Evolutionary conservation across 1,140 invertebrate species (phyloP).

Genomic region (Papilio aristodemus): DNA sequence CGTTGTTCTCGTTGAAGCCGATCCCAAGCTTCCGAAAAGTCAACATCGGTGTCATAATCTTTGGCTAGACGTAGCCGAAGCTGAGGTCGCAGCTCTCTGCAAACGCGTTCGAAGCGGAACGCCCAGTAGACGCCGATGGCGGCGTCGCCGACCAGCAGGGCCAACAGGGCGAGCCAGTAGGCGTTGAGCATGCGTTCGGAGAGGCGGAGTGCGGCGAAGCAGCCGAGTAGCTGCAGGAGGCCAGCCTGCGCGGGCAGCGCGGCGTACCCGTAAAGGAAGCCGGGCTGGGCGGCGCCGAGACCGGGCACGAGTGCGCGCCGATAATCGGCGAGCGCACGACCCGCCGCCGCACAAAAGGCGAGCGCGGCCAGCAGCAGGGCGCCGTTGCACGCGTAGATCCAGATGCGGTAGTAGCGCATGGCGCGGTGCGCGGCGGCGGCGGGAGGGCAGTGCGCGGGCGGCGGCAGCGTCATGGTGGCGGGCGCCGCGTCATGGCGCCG

Average conservation of each 20-base stretch:
- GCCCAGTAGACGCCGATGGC: slow-evolving; percentile 93
- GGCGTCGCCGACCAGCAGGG: slow-evolving; percentile 90
- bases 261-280: slow-evolving; percentile 91
- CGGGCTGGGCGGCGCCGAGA: slow-evolving; percentile 87
- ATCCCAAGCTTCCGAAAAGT: slow-evolving; percentile 90
- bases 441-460: slow-evolving; percentile 74
- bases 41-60: slow-evolving; percentile 87
- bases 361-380: slow-evolving; percentile 90
- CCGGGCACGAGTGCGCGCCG: slow-evolving; percentile 86
- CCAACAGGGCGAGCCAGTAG: slow-evolving; percentile 91
- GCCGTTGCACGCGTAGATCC: slow-evolving; percentile 95
- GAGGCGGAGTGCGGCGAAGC: slow-evolving; percentile 88
- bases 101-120: slow-evolving; percentile 89
- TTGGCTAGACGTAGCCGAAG: slow-evolving; percentile 81
- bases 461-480: slow-evolving; percentile 76
- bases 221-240: slow-evolving; percentile 87
- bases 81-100: slow-evolving; percentile 85
- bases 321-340: slow-evolving; percentile 86
- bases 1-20: slow-evolving; percentile 86
- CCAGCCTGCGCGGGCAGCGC: slow-evolving; percentile 88
- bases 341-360: slow-evolving; percentile 89
- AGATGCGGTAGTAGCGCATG: slow-evolving; percentile 91
- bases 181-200: slow-evolving; percentile 90
- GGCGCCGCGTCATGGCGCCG: slow-evolving; percentile 73
- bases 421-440: slow-evolving; percentile 72